Evolutionary conservation across 1,140 invertebrate genomes (phyloP).

Genomic region (Aphaenogaster floridana): DNA sequence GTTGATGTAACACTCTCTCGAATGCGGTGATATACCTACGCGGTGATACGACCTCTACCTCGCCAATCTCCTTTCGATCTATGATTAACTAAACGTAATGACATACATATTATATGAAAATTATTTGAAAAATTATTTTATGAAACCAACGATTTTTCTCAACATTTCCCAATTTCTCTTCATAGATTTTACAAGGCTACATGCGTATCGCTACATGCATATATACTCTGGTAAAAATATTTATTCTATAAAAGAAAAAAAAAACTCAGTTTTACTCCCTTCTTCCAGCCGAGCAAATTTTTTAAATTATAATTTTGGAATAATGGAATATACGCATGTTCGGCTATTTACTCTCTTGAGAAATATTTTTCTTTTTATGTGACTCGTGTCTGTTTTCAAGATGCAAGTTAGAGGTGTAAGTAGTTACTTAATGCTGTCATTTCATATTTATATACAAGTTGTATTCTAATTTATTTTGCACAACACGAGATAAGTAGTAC

Average conservation of each 20-base stretch:
- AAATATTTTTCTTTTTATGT: not conserved
- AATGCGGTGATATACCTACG: no score
- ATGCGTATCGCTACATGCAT: no score
- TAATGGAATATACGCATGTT: not conserved
- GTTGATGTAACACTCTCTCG: not conserved
- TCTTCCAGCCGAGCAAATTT: not conserved
- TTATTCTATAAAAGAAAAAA: not conserved
- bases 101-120: not conserved
- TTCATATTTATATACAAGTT: not conserved
- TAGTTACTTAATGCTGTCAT: not conserved
- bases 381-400: conserved; percentile 3
- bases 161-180: not conserved
- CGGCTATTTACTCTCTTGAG: not conserved
- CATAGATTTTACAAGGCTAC: not conserved
- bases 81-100: not conserved
- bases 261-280: not conserved
- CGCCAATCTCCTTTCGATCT: not conserved
- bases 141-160: not conserved
- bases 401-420: conserved; percentile 12
- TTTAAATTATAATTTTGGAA: conserved; percentile 1
- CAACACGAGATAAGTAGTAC: not conserved
- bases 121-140: not conserved
- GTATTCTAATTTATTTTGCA: not conserved
- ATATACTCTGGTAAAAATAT: not conserved
- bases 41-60: not conserved